phyloP scores from a whole-genome alignment of 53 echinoderm and acorn worm species.

The Hippasteria phrygiana region DNA sequence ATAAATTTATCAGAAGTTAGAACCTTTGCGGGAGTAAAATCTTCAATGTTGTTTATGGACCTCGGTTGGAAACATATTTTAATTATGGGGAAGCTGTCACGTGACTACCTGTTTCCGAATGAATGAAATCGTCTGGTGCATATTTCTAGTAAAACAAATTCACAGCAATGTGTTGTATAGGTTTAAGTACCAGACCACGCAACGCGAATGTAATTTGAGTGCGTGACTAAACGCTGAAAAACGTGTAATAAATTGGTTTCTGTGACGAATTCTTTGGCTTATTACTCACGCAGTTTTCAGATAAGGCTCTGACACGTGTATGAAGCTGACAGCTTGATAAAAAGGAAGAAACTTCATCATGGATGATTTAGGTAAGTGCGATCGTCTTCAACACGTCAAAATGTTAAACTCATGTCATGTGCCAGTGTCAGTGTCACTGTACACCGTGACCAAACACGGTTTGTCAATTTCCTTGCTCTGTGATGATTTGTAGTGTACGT shows the following conservation, averaged over 20 bases:
- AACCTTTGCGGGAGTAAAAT: too few species aligned
- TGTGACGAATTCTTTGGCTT: neutral
- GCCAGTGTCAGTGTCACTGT: too few species aligned
- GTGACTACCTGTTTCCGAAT: conserved; percentile 53
- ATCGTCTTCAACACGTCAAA: neutral
- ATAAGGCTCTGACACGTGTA: conserved; percentile 12
- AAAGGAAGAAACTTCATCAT: conserved; percentile 12
- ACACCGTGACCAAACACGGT: too few species aligned
- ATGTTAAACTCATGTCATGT: too few species aligned
- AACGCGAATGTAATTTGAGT: conserved; percentile 40
- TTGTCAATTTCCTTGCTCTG: too few species aligned
- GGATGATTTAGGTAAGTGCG: conserved; percentile 65
- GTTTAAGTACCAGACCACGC: conserved; percentile 1
- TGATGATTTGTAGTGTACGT: too few species aligned
- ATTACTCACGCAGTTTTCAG: neutral
- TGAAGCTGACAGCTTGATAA: neutral
- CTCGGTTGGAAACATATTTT: conserved; percentile 20
- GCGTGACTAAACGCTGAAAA: conserved; percentile 49
- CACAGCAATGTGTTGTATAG: neutral
- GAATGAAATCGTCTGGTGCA: conserved; percentile 32
- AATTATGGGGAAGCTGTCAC: conserved; percentile 6
- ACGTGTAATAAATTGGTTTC: conserved; percentile 8
- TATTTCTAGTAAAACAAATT: neutral
- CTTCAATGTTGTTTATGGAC: too few species aligned
- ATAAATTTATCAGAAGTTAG: too few species aligned